These are phyloP conservation scores for Zosterops japonicus DNA, from an alignment of 2,113 vertebrate species.

Conservation along the genomic window DNA sequence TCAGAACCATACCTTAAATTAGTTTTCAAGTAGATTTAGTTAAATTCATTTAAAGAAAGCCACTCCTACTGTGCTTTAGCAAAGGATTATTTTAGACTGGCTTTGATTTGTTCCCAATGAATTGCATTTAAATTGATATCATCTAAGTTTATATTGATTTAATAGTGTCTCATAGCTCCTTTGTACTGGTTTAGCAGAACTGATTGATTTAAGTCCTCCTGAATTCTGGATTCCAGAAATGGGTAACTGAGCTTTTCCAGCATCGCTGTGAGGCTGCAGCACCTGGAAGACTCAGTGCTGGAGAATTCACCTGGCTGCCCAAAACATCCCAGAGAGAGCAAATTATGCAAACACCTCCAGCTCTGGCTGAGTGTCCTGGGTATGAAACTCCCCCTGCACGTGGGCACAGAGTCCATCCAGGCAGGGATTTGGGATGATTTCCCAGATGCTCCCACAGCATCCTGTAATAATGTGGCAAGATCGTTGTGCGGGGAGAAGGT, in stretches of 20 bases:
- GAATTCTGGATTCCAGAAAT: not conserved
- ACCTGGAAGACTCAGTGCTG: not conserved
- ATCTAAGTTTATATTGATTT: not conserved
- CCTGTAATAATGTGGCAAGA: not conserved
- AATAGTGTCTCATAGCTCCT: not conserved
- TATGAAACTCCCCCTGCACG: not conserved
- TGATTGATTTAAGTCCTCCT: not conserved
- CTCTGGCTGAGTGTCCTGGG: not conserved
- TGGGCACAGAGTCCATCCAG: not conserved
- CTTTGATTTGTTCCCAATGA: not conserved
- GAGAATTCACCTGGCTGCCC: not conserved
- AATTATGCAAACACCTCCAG: not conserved
- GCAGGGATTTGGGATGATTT: not conserved
- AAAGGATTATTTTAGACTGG: not conserved
- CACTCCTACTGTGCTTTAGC: not conserved
- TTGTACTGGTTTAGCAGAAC: not conserved
- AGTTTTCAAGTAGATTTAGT: not conserved
- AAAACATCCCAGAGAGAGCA: not conserved
- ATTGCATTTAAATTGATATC: not conserved
- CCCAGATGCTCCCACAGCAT: constrained; percentile 33
- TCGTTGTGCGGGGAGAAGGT: not conserved
- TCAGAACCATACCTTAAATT: not conserved
- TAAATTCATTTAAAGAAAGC: not conserved
- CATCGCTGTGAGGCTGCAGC: not conserved
- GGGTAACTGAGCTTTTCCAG: not conserved